Evolutionary conservation across 1,140 invertebrate genomes (phyloP), one percentile per base, ranked within the genome.

Genomic region (Chironomus tepperi): DNA sequence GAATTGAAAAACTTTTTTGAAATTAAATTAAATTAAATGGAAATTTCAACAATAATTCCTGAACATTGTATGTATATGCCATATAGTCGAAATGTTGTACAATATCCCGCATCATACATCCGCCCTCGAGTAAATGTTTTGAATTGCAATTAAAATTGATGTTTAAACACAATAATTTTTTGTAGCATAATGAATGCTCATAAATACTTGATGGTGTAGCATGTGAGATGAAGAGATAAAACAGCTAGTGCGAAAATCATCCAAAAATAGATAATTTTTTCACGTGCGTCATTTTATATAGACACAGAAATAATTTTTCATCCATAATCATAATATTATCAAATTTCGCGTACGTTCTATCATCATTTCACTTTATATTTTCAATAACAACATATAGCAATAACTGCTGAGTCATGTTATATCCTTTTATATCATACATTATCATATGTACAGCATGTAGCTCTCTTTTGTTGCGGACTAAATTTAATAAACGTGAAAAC

Each of bases 401-500:
- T 57, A 57, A 5, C 12, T 57, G 47, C 47, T 57, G 47, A 57
- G 12, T 57, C 47, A 57, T 57, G 47, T 57, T 57, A 57, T 57
- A 57, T 57, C n/a, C 15, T 57, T 57, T 12, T 15, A 15, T 12
- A 15, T 57, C 12, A n/a, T 57, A 57, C n/a, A n/a, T 57, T 47
- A 5, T 9, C n/a, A 15, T 12, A 47, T 47, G 43, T 47, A 47
- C 43, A 57, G 10, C 47, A 57, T 57, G 47, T 57, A 57, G 9
- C 47, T 2, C 24, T 34, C 24, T 34, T 57, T 57, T 57, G 47
- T 57, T 57, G 47, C 47, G 47, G 12, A 57, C n/a, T 57, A 57
- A 57, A 57, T 57, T 57, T 57, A 57, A 57, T 57, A 57, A 57
- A 57, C 47, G 47, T 57, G 12, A 57, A 34, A 57, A 57, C 47